phyloP scores from a whole-genome alignment of 2,113 vertebrate species.

The Calidris pygmaea region DNA sequence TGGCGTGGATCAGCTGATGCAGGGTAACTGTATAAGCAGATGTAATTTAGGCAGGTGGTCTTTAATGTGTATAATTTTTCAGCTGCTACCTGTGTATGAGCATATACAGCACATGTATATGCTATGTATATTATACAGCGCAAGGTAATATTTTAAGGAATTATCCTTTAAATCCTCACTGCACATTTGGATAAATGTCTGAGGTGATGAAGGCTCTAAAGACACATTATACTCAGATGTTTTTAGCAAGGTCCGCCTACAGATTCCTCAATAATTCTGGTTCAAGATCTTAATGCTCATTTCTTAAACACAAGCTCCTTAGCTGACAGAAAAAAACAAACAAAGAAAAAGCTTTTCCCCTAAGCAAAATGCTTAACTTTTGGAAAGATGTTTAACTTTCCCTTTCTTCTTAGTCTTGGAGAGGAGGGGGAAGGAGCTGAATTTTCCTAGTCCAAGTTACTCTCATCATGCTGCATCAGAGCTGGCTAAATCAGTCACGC shows the following conservation, averaged over 20 bases:
- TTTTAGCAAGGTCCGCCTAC: background rate
- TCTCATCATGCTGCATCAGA: conserved; percentile 52
- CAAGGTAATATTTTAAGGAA: background rate
- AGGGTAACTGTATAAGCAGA: background rate
- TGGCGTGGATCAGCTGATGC: background rate
- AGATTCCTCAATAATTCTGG: background rate
- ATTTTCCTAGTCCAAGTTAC: conserved; percentile 23
- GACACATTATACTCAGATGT: background rate
- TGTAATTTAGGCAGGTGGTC: background rate
- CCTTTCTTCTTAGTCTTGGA: conserved; percentile 14
- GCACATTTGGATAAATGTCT: background rate
- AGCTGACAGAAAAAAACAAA: conserved; percentile 5
- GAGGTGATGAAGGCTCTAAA: background rate
- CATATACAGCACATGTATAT: no score
- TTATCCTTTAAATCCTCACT: background rate
- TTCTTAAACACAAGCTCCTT: background rate
- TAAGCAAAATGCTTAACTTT: background rate
- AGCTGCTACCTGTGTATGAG: background rate
- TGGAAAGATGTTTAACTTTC: conserved; percentile 16
- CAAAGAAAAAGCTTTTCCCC: background rate
- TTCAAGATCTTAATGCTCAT: background rate
- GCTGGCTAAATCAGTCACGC: conserved; percentile 54
- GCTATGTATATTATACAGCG: background rate
- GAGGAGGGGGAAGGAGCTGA: background rate
- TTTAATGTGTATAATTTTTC: background rate